Base-by-base conservation (phyloP, 2,797 vertebrate genomes). In the Acrossocheilus wenchowensis region DNA sequence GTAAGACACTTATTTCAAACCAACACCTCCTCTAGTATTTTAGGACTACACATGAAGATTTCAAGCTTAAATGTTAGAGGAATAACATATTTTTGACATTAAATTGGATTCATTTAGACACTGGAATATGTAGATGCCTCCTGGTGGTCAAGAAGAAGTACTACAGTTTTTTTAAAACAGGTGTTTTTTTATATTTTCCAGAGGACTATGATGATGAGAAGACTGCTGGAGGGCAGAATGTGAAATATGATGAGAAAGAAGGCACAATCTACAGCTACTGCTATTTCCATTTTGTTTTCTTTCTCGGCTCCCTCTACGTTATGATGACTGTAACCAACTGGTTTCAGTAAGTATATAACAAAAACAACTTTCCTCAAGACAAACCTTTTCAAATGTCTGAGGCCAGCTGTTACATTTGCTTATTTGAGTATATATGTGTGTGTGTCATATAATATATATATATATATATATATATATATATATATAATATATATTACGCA, bases 301-400 rank as follows among this genome's bases (percentile, higher is more conserved):
- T 98, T 89, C 92, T 99, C 84, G 98, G 97, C 64, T 99, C 98
- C 0, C 97, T 99, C 17, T 99, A 99, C 0, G 96, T 99, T 92
- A 99, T 99, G 98, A 99, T 99, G 98, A 99, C 97, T 0, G 94
- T 98, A 88, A 99, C 98, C 91, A 98, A 98, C 89, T 99, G 98
- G 98, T 99, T 99, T 94, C 96, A 99, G 98, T 99, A 94, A 97
- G 98, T 96, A n/a, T 21, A 12, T 14, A 57, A n/a, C 23, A 14
- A 62, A n/a, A 26, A 62, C 60, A 5, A 62, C 2, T 12, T 26
- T n/a, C 57, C 57, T 26, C 10, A 26, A 62, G 10, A n/a, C 23
- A n/a, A 54, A 54, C 14, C 17, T 60, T 14, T 3, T 50, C 5
- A 19, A 14, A 5, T 7, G 12, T 78, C 8, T 5, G 26, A 73